Conservation (phyloP, 2,888 invertebrate species). For the Cecidostiba fungosa region DNA sequence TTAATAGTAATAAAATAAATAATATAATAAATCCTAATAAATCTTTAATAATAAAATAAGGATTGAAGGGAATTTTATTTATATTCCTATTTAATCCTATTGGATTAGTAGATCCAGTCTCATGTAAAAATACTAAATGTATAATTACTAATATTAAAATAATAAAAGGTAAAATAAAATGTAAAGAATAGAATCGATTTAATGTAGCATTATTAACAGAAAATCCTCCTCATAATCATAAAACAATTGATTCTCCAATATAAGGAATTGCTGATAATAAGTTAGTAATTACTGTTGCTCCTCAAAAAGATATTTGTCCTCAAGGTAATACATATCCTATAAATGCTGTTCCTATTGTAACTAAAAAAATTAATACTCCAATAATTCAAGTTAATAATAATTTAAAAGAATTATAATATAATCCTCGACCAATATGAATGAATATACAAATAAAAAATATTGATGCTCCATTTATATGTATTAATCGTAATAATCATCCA, state of each 20-base stretch:
- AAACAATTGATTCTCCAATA: conserved; percentile 84
- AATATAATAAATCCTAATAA: conserved; percentile 83
- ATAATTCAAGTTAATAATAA: conserved; percentile 85
- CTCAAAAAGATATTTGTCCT: conserved; percentile 92
- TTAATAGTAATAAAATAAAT: conserved; percentile 81
- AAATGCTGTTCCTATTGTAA: conserved; percentile 88
- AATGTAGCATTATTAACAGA: conserved; percentile 88
- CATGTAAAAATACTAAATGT: conserved; percentile 85
- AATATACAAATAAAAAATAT: conserved; percentile 88
- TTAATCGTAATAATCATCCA: conserved; percentile 85
- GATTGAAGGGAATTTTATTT: conserved; percentile 87
- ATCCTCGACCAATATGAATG: conserved; percentile 86
- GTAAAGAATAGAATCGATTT: conserved; percentile 89
- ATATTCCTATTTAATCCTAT: conserved; percentile 85
- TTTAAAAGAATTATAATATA: conserved; percentile 84
- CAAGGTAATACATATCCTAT: conserved; percentile 90
- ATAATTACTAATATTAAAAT: conserved; percentile 84
- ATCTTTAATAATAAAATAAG: conserved; percentile 86
- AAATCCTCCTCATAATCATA: conserved; percentile 90
- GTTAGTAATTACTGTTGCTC: conserved; percentile 90
- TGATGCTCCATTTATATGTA: conserved; percentile 88
- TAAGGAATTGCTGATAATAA: conserved; percentile 87
- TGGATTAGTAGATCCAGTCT: conserved; percentile 87
- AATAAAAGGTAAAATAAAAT: conserved; percentile 88
- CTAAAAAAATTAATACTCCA: conserved; percentile 85